Percentiles rank a stretch among this genome's conserved stretches.
Conservation (phyloP, 2,113 vertebrate species). For the Malurus melanocephalus region DNA sequence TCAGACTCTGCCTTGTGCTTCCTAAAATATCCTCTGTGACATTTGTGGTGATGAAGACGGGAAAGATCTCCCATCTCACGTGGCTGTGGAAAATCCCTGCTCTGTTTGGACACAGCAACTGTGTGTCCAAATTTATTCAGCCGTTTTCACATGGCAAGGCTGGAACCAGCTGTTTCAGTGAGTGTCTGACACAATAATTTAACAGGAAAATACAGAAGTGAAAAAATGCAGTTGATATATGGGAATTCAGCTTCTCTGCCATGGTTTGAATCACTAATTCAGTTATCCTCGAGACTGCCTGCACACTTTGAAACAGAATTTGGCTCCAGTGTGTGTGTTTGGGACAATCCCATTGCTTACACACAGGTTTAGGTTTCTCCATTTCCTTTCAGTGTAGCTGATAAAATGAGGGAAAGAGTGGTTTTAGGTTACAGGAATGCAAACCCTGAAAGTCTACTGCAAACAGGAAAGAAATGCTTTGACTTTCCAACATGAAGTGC, state of each 20-base stretch:
- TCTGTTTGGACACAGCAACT: accelerated
- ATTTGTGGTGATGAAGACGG: neutral
- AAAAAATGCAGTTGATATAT: neutral
- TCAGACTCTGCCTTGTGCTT: neutral
- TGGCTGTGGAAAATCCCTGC: neutral
- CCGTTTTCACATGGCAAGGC: neutral
- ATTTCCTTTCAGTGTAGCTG: neutral
- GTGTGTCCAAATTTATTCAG: neutral
- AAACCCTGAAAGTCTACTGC: neutral
- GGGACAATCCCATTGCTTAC: neutral
- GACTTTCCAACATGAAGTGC: neutral
- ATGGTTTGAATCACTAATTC: neutral
- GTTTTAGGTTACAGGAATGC: neutral
- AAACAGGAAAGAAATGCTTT: neutral
- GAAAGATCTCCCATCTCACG: accelerated
- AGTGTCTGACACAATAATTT: neutral
- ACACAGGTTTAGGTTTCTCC: neutral
- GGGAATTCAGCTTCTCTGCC: neutral
- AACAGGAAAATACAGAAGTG: neutral
- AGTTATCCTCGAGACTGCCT: neutral
- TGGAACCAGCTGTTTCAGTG: neutral
- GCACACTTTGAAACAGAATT: neutral
- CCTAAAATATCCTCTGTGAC: neutral
- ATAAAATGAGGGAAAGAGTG: neutral
- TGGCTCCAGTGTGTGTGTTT: neutral